phyloP scores from a whole-genome alignment of 1,140 invertebrate genomes.

The Apolygus lucorum region DNA sequence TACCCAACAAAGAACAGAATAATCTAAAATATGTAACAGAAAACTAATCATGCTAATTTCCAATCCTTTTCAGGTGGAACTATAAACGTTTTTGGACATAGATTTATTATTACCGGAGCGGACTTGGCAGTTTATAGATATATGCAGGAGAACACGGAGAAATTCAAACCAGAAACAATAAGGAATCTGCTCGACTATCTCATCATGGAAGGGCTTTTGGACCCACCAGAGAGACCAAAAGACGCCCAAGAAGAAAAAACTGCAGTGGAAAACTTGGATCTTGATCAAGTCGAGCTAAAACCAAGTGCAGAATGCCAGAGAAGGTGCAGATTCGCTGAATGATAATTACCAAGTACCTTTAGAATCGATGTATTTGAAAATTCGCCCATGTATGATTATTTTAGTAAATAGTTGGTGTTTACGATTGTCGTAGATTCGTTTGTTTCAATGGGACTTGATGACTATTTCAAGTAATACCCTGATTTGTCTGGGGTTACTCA shows the following conservation, averaged over 20 bases:
- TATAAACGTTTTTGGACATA: conserved; percentile 53
- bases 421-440: too few relatives aligned
- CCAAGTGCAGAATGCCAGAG: background rate
- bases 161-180: conserved; percentile 52
- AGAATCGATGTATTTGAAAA: too few relatives aligned
- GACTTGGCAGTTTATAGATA: conserved; percentile 61
- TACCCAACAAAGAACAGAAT: too few relatives aligned
- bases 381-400: too few relatives aligned
- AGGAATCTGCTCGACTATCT: conserved; percentile 54
- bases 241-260: background rate
- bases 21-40: too few relatives aligned
- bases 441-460: too few relatives aligned
- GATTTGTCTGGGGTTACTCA: too few relatives aligned
- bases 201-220: conserved; percentile 47
- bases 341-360: background rate
- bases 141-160: conserved; percentile 56
- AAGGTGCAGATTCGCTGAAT: background rate
- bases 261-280: background rate
- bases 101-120: conserved; percentile 55
- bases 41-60: too few relatives aligned
- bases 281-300: background rate
- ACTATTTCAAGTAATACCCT: too few relatives aligned
- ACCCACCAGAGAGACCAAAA: conserved; percentile 30
- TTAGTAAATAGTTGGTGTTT: too few relatives aligned
- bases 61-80: conserved; percentile 43